Conservation (phyloP, 1,140 invertebrate species). For the Eurosta solidaginis region DNA sequence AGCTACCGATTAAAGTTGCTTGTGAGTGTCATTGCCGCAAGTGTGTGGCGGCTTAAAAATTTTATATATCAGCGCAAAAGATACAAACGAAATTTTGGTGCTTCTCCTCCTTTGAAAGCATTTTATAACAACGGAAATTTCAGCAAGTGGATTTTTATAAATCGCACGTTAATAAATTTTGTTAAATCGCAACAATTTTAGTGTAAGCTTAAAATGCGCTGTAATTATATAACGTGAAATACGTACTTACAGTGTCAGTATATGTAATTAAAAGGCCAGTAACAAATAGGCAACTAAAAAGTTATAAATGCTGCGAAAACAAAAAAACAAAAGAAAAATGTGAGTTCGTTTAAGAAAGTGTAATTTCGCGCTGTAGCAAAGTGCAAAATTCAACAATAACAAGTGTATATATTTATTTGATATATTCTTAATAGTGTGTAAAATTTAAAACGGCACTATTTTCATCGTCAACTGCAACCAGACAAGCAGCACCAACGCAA, state of each 20-base stretch:
- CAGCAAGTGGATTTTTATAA: not conserved
- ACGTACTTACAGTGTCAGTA: not conserved
- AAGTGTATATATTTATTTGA: too few relatives aligned
- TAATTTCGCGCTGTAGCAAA: not conserved
- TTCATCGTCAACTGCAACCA: not conserved
- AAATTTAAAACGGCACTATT: not conserved
- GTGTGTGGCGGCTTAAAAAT: not conserved
- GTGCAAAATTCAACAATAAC: not conserved
- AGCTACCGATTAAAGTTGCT: not conserved
- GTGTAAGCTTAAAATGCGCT: not conserved
- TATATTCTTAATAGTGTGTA: not conserved
- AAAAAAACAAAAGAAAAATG: not conserved
- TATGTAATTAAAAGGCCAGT: not conserved
- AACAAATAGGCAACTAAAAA: not conserved
- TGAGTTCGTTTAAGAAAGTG: not conserved
- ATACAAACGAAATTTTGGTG: not conserved
- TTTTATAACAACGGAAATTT: not conserved
- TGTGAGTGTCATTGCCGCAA: not conserved
- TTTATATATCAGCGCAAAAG: not conserved
- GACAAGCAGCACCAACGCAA: conserved; percentile 38
- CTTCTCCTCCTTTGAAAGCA: not conserved
- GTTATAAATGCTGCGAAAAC: not conserved
- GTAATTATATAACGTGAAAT: not conserved
- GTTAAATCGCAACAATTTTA: not conserved
- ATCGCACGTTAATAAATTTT: not conserved